A percentile compares a stretch with the other conserved stretches of the same genome.
Evolutionary conservation across 1,140 invertebrate genomes (phyloP).

Genomic region (Aporrectodea caliginosa): DNA sequence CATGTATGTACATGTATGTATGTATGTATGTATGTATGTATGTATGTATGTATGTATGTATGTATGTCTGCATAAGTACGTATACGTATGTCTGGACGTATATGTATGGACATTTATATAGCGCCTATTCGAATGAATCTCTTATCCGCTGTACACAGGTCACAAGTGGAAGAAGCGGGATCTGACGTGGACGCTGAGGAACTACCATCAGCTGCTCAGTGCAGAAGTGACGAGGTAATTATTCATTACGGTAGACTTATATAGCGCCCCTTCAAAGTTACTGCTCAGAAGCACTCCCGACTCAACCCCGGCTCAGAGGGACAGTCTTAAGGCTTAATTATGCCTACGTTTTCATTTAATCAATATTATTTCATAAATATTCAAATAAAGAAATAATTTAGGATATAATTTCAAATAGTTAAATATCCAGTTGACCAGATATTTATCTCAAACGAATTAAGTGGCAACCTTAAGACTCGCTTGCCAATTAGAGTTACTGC

Average conservation of each 20-base stretch:
- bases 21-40: background rate
- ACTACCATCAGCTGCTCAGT: slow-evolving; percentile 19
- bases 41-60: background rate
- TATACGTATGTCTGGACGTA: background rate
- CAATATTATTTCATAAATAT: background rate
- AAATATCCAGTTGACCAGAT: no score
- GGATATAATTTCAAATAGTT: no score
- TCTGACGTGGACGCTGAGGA: slow-evolving; percentile 18
- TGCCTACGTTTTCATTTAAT: background rate
- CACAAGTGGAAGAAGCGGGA: slow-evolving; percentile 26
- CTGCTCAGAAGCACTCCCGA: no score
- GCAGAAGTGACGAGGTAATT: slow-evolving; percentile 23
- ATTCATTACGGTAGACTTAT: background rate
- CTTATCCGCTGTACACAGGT: slow-evolving; percentile 15
- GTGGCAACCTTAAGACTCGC: no score
- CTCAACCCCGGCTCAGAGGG: no score
- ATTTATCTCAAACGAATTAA: no score
- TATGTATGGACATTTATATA: background rate
- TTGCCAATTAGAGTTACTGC: no score
- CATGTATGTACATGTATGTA: background rate
- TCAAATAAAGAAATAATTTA: background rate
- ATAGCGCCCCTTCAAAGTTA: background rate
- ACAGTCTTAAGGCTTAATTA: no score
- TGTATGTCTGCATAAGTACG: background rate
- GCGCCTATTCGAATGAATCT: background rate